A percentile compares a stretch with the other conserved stretches of the same genome.
These are phyloP conservation scores for Spisula subtruncata DNA, from an alignment of 2,888 invertebrate genomes.

Conservation along the genomic window DNA sequence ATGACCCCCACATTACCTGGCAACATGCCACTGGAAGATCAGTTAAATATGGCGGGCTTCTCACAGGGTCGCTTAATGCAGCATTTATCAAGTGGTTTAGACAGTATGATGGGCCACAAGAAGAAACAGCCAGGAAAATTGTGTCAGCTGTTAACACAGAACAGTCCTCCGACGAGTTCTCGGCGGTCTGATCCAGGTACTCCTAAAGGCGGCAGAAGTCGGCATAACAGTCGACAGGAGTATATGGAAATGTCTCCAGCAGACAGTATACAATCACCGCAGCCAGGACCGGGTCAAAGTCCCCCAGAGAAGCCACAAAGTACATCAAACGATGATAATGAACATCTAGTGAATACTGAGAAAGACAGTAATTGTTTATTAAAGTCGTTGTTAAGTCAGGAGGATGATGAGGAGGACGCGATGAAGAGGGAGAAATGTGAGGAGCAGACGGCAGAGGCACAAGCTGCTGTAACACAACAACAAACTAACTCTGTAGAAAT, in stretches of 20 bases:
- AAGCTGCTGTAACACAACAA: conserved; percentile 49
- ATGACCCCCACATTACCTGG: neutral
- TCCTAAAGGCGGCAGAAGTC: conserved; percentile 56
- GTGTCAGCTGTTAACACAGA: conserved; percentile 81
- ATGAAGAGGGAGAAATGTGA: neutral
- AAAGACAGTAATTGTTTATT: conserved; percentile 84
- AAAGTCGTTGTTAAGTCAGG: conserved; percentile 91
- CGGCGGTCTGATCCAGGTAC: conserved; percentile 61
- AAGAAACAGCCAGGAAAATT: conserved; percentile 78
- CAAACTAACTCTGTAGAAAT: conserved; percentile 81
- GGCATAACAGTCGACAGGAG: conserved; percentile 67
- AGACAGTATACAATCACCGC: conserved; percentile 82
- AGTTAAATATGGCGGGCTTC: conserved; percentile 17
- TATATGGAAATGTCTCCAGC: conserved; percentile 78
- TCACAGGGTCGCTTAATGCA: conserved; percentile 49
- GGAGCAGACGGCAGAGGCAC: conserved; percentile 56
- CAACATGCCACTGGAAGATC: conserved; percentile 29
- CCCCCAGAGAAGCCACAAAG: conserved; percentile 85
- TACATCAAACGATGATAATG: conserved; percentile 84
- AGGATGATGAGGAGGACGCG: conserved; percentile 90
- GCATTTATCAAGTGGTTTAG: conserved; percentile 49
- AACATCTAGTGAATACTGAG: conserved; percentile 56
- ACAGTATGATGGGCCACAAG: conserved; percentile 45
- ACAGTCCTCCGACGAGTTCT: conserved; percentile 62
- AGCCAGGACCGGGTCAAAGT: conserved; percentile 83